Percentiles rank a stretch among this genome's conserved stretches.
Evolutionary conservation across 2,888 invertebrate genomes (phyloP).

Genomic region (Scaptodrosophila latifasciaeformis): DNA sequence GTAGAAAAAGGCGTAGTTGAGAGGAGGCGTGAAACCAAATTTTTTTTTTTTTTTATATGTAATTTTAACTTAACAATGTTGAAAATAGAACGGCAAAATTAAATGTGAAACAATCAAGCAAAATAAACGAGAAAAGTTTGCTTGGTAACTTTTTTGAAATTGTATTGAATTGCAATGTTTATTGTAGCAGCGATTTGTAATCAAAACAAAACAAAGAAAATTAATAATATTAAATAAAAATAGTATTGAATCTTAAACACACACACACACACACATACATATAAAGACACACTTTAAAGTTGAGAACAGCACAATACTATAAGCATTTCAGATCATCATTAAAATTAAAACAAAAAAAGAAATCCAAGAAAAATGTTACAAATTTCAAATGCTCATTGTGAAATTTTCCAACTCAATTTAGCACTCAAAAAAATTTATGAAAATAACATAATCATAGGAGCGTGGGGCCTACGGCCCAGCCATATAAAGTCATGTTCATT

Average conservation of each 20-base stretch:
- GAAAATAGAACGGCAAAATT: background rate
- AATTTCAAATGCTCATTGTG: conserved; percentile 34
- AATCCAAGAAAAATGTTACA: conserved; percentile 26
- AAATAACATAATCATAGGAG: too few species aligned
- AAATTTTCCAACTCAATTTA: conserved; percentile 1
- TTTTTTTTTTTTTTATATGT: conserved; percentile 42
- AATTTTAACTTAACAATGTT: conserved; percentile 29
- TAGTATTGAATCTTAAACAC: too few species aligned
- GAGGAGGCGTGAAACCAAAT: conserved; percentile 70
- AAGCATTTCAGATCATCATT: conserved; percentile 3
- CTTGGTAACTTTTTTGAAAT: conserved; percentile 34
- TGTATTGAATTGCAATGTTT: conserved; percentile 5
- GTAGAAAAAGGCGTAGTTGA: conserved; percentile 36
- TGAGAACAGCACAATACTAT: too few species aligned
- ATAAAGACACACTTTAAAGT: background rate
- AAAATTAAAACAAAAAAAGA: too few species aligned
- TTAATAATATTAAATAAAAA: conserved; percentile 14
- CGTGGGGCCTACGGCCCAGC: conserved; percentile 14
- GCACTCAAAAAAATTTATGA: conserved; percentile 9
- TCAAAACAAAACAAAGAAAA: conserved; percentile 11
- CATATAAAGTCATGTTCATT: conserved; percentile 34
- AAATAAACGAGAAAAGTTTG: conserved; percentile 15
- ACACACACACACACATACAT: too few species aligned
- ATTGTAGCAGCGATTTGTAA: conserved; percentile 6
- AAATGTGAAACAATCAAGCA: background rate